Percentiles rank a stretch among this genome's conserved stretches.
Conservation (phyloP, 2,797 vertebrate genomes). For the Poecile montanus region DNA sequence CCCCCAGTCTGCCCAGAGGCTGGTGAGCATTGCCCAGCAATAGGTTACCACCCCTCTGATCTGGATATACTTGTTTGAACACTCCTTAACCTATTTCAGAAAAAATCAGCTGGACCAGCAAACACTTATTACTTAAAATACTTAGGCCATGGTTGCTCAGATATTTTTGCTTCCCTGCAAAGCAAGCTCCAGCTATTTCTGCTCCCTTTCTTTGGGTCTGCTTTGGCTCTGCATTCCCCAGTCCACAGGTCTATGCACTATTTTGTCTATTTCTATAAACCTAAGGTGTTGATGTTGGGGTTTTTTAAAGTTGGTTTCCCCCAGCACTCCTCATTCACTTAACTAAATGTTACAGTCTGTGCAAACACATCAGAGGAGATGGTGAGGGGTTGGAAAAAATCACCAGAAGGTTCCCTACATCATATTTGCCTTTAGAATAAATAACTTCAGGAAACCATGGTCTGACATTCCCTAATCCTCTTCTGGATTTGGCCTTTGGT, state of each 20-base stretch:
- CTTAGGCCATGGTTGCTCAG: neutral
- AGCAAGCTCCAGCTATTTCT: neutral
- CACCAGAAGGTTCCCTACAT: neutral
- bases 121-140: neutral
- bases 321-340: neutral
- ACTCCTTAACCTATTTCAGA: slow-evolving; percentile 42
- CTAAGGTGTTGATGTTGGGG: accelerated
- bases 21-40: neutral
- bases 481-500: neutral
- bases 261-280: neutral
- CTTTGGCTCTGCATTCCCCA: neutral
- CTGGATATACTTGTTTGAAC: slow-evolving; percentile 54
- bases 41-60: slow-evolving; percentile 40
- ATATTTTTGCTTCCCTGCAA: neutral
- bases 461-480: neutral
- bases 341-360: neutral
- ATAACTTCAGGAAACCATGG: neutral
- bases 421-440: neutral
- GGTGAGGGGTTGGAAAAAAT: neutral
- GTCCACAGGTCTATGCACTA: neutral
- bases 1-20: slow-evolving; percentile 28
- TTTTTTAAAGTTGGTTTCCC: neutral
- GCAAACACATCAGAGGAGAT: neutral
- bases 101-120: slow-evolving; percentile 8
- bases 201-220: accelerated